Evolutionary conservation across 2,888 invertebrate genomes (phyloP), one percentile per base, ranked within the genome.

Genomic region (Lamellibrachia satsuma): DNA sequence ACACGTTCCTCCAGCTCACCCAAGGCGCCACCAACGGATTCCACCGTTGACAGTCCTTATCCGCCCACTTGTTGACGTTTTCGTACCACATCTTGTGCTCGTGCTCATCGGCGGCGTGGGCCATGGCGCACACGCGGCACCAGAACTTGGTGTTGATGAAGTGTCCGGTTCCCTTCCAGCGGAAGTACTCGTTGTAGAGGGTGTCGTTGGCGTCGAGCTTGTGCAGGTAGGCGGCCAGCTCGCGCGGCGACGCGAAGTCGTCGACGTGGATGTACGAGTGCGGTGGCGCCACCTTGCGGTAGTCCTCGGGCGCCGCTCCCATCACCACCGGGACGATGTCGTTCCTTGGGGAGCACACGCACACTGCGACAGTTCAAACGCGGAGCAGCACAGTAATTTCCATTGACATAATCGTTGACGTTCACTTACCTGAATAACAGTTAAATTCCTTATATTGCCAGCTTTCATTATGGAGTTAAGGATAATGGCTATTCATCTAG

Each of bases 121-220:
- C 93, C 95, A 96, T 94, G 57, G 98, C 98, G 96, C 99, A 99
- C 93, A 99, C 97, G 90, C 98, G 97, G 96, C 98, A 99, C 98
- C 98, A 98, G 97, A 98, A 99, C 96, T 98, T 98, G 52, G 99
- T 99, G 97, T 99, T 99, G 95, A 99, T 98, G 96, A 99, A 99
- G 96, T 99, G 98, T 1, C 99, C 99, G 0, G 98, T 98, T 91
- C 98, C 98, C 97, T 98, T 98, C 98, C 98, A 99, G 95, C 97
- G 97, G 97, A 99, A 99, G 96, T 99, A 99, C 55, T 98, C 98
- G 97, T 99, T 99, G 97, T 99, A 99, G 2, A 98, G 97, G 91
- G 98, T 97, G 96, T 99, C 98, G 96, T 99, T 98, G 94, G 97
- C 97, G 96, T 99, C 99, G 93, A 99, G 97, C 92, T 98, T 97